A percentile compares a stretch with the other conserved stretches of the same genome.
phyloP scores from a whole-genome alignment of 2,797 vertebrate species.

The Xiphorhynchus erythropygius region DNA sequence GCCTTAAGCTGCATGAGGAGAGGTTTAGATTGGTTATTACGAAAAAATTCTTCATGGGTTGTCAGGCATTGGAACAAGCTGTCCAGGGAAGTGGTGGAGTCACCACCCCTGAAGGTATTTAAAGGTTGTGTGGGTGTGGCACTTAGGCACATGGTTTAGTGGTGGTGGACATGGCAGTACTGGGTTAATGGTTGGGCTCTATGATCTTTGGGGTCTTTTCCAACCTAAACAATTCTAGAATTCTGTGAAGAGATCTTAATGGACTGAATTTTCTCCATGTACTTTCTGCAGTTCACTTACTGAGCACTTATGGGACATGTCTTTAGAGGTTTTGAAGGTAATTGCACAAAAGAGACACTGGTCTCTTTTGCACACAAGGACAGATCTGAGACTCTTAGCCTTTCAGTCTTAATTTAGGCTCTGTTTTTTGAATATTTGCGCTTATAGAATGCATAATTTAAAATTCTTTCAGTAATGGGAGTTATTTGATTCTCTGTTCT shows the following conservation, averaged over 20 bases:
- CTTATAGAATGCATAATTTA: not conserved
- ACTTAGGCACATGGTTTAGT: not conserved
- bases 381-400: not conserved
- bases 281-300: not conserved
- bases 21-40: not conserved
- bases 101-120: not conserved
- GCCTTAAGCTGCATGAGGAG: not conserved
- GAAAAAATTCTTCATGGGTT: not conserved
- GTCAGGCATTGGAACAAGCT: not conserved
- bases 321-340: not conserved
- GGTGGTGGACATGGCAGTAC: not conserved
- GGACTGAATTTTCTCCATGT: not conserved
- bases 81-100: not conserved
- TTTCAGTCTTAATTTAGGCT: not conserved
- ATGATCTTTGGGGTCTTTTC: not conserved
- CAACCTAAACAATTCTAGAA: not conserved
- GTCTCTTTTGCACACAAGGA: too few relatives aligned
- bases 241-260: not conserved
- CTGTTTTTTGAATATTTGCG: not conserved
- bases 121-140: not conserved
- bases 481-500: not conserved
- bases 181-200: not conserved
- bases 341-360: not conserved
- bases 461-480: slow-evolving; percentile 6
- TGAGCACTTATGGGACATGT: not conserved